Evolutionary conservation across 1,140 invertebrate species (phyloP).

Genomic region (Cheumatopsyche charites): DNA sequence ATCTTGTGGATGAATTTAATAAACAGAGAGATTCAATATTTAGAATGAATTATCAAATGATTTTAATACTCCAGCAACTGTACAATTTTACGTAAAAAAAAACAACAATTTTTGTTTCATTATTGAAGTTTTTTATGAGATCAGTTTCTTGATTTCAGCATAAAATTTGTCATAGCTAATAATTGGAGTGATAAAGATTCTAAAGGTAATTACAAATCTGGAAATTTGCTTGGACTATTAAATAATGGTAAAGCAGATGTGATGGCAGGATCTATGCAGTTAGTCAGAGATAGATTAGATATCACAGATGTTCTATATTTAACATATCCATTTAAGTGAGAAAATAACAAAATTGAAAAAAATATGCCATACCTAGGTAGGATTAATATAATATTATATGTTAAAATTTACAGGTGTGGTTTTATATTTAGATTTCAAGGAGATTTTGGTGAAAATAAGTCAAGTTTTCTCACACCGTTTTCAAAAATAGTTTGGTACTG

Average conservation of each 20-base stretch:
- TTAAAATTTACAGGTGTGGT: slow-evolving; percentile 36
- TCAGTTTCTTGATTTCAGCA: slow-evolving; percentile 34
- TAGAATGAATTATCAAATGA: slow-evolving; percentile 42
- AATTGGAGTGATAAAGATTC: slow-evolving; percentile 48
- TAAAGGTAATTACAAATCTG: slow-evolving; percentile 42
- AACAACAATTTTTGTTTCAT: not conserved
- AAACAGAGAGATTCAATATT: slow-evolving; percentile 40
- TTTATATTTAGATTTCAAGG: slow-evolving; percentile 44
- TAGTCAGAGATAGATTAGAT: slow-evolving; percentile 38
- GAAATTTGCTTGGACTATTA: slow-evolving; percentile 44
- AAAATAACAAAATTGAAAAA: not conserved
- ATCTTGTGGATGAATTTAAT: slow-evolving; percentile 40
- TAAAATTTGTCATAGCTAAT: slow-evolving; percentile 42
- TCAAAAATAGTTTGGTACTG: slow-evolving; percentile 40
- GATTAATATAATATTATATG: not conserved
- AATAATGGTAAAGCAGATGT: slow-evolving; percentile 44
- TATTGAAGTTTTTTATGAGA: not conserved
- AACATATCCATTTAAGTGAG: slow-evolving; percentile 47
- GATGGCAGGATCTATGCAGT: slow-evolving; percentile 43
- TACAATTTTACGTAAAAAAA: slow-evolving; percentile 45
- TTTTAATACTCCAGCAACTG: slow-evolving; percentile 38
- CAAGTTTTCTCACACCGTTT: slow-evolving; percentile 42
- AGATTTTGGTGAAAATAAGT: slow-evolving; percentile 38
- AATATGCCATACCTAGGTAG: not conserved
- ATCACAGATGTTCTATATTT: slow-evolving; percentile 43